Percentiles rank a stretch among this genome's conserved stretches.
phyloP scores from a whole-genome alignment of 2,113 vertebrate species.

The Abramis brama region DNA sequence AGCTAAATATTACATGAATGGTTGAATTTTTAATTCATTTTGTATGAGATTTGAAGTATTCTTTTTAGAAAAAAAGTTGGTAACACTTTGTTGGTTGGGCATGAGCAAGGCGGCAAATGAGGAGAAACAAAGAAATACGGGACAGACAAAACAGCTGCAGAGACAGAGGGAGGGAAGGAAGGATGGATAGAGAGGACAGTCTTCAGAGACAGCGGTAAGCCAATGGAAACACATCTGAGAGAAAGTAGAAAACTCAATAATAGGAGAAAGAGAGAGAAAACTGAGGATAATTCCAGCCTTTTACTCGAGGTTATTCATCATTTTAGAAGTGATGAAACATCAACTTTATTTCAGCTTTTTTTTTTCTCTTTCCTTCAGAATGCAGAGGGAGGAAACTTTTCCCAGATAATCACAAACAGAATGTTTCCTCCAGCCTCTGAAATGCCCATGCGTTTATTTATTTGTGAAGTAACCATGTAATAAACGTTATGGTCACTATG shows the following conservation, averaged over 20 bases:
- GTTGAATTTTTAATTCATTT: background rate
- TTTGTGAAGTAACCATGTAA: background rate
- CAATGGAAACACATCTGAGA: slow-evolving; percentile 18
- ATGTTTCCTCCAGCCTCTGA: background rate
- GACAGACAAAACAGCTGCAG: background rate
- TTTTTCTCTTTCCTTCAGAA: slow-evolving; percentile 54
- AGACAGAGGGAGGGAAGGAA: slow-evolving; percentile 36
- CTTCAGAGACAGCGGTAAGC: slow-evolving; percentile 3
- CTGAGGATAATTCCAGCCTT: slow-evolving; percentile 50
- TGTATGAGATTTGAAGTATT: background rate
- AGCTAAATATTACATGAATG: background rate
- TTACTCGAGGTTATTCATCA: slow-evolving; percentile 51
- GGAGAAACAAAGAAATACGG: slow-evolving; percentile 34
- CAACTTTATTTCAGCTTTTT: slow-evolving; percentile 41
- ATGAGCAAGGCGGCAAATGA: background rate
- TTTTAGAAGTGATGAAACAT: slow-evolving; percentile 60
- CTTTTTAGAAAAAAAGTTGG: background rate
- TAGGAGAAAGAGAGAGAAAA: slow-evolving; percentile 33
- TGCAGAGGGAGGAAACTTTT: slow-evolving; percentile 26
- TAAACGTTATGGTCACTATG: background rate
- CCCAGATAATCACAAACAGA: background rate
- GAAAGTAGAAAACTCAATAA: slow-evolving; percentile 13
- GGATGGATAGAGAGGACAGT: slow-evolving; percentile 20
- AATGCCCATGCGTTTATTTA: background rate
- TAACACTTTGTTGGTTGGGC: too few species aligned